Conservation (phyloP, 2,888 invertebrate species). For the Acrocera orbiculus region DNA sequence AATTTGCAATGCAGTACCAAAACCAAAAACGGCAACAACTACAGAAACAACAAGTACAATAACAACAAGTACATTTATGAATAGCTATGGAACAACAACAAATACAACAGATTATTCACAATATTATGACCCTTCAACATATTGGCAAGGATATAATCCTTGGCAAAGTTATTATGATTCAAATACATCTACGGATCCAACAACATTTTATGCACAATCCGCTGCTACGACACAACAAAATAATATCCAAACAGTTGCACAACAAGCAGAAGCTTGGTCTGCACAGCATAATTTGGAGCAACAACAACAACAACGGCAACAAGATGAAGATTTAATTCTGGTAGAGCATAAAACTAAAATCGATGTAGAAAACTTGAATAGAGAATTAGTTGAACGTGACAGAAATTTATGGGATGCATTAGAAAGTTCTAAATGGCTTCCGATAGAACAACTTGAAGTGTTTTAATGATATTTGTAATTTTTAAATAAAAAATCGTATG, state of each 20-base stretch:
- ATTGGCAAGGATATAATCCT: slow-evolving; percentile 73
- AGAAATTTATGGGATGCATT: slow-evolving; percentile 63
- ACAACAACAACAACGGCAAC: slow-evolving; percentile 21
- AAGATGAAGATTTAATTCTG: slow-evolving; percentile 51
- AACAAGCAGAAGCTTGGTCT: slow-evolving; percentile 33
- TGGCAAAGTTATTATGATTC: slow-evolving; percentile 59
- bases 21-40: slow-evolving; percentile 44
- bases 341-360: slow-evolving; percentile 62
- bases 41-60: slow-evolving; percentile 26
- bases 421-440: slow-evolving; percentile 70
- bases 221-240: slow-evolving; percentile 19
- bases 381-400: slow-evolving; percentile 58
- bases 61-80: slow-evolving; percentile 23
- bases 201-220: slow-evolving; percentile 28
- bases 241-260: slow-evolving; percentile 22
- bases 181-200: slow-evolving; percentile 16
- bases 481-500: too few relatives aligned
- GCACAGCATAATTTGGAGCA: slow-evolving; percentile 31
- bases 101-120: slow-evolving; percentile 42
- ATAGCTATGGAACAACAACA: slow-evolving; percentile 18
- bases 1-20: slow-evolving; percentile 84
- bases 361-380: slow-evolving; percentile 59
- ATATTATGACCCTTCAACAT: slow-evolving; percentile 67
- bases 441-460: slow-evolving; percentile 53
- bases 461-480: slow-evolving; percentile 29